Percentiles rank a stretch among this genome's conserved stretches.
Evolutionary conservation across 2,113 vertebrate genomes (phyloP).

Genomic region (Coptodon rendalli): DNA sequence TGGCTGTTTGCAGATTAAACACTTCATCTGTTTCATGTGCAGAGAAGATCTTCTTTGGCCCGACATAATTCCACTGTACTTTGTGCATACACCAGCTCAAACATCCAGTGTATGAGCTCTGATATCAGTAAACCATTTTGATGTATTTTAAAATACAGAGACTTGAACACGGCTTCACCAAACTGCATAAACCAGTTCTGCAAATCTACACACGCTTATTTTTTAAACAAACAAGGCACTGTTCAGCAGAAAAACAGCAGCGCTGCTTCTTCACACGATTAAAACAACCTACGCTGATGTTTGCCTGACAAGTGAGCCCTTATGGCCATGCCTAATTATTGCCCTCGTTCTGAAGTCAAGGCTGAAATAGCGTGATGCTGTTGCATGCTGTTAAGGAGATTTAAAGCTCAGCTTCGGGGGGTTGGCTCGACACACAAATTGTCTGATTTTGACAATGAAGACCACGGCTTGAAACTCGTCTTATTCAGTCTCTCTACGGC

Average conservation of each 20-base stretch:
- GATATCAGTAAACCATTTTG: neutral
- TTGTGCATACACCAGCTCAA: neutral
- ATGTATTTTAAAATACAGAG: neutral
- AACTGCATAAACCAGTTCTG: neutral
- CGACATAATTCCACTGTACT: neutral
- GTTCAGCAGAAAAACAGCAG: neutral
- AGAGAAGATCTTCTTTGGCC: neutral
- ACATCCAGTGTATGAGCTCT: neutral
- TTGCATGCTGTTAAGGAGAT: neutral
- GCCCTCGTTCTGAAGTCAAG: fast-evolving
- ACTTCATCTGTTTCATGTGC: neutral
- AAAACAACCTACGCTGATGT: neutral
- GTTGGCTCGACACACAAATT: neutral
- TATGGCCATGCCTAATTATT: neutral
- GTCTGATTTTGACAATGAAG: neutral
- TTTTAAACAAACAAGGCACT: neutral
- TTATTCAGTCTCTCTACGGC: neutral
- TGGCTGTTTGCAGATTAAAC: neutral
- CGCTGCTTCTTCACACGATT: neutral
- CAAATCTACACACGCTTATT: neutral
- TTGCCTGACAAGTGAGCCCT: neutral
- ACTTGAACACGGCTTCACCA: neutral
- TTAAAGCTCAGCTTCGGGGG: neutral
- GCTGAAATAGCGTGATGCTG: neutral
- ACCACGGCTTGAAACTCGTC: fast-evolving